Base-by-base conservation (phyloP, 2,888 invertebrate genomes). In the Zele albiditarsus region DNA sequence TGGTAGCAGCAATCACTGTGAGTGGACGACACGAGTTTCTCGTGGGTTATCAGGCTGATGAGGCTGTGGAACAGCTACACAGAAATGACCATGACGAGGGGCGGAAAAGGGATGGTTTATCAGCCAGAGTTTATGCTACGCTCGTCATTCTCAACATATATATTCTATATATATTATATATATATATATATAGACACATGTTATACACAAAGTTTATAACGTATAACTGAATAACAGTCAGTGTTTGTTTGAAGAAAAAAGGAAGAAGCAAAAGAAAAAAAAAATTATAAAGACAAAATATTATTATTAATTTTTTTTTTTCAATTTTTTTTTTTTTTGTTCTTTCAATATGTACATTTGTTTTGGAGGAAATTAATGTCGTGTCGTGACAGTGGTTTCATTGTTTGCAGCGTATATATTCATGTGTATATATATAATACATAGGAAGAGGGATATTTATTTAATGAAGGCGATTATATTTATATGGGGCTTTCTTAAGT, bases 1-100 rank as follows among this genome's bases (percentile, higher is more conserved):
- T 84, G 83, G 83, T 81, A 82, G 85, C 84, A 82, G 86, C 88
- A 88, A 88, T 88, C 88, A 86, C 84, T 82, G 84, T 86, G 88
- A 88, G 88, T 88, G 87, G 86, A 87, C 87, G 87, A 88, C 87
- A 85, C 84, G 84, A 86, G 85, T 82, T 85, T 83, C 84, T 77
- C 82, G 83, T 80, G 83, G 87, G 84, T 88, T 87, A 86, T 88
- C 87, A 86, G 86, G 81, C 82, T 85, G 88, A 87, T 85, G 87
- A 88, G 85, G 81, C 83, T 69, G 68, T 46, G 53, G 33, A 46
- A 63, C 79, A 70, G 75, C 76, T 75, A 72, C 66, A 70, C 73
- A 78, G 72, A 76, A 76, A 75, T 71, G 69, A 62, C 66, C 74
- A 73, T 76, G 80, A 77, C 79, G 77, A 81, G 80, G 80, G 78